Evolutionary conservation across 2,113 vertebrate species (phyloP), one percentile per base, ranked within the genome.

Genomic region (Coregonus clupeaformis): DNA sequence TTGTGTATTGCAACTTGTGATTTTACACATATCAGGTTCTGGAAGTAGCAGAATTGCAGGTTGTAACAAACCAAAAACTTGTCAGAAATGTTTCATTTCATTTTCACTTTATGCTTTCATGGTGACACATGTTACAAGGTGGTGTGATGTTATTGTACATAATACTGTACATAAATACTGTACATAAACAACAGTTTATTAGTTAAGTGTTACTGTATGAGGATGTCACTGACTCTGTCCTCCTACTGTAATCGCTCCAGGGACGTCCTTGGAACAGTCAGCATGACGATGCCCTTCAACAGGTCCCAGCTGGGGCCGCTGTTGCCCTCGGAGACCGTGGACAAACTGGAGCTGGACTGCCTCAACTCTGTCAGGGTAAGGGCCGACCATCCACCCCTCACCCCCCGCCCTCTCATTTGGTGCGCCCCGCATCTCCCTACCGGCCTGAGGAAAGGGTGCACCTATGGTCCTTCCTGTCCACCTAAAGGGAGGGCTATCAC

Each of bases 361-460:
- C 91, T 94, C 55, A 93, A 92, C 86, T 94, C 91, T 0, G 91
- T 94, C 71, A 85, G 92, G 90, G 93, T 94, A 84, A 88, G 86
- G 67, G 16, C 29, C 64, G 47, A 74, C 49, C 68, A 64, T 18
- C 24, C 24, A 25, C 49, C 18, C 27, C 29, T 5, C 52, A 24
- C 18, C 22, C 70, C 69, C 57, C 29, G 20, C 22, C 55, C 45
- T 24, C 42, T 30, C 22, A 32, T n/a, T 27, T 52, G n/a, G 62
- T 55, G 25, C 20, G 75, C 36, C n/a, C 57, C n/a, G 57, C 6
- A n/a, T 22, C 57, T 63, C 73, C 49, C 64, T 68, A 6, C 22
- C 20, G 52, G 66, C 73, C 49, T 62, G 16, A 42, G 75, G 72
- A 77, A 77, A 81, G 42, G 60, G 68, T 78, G 32, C 59, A 82